Evolutionary conservation across 37 sponge, comb jelly and placozoan genomes (phyloP), one percentile per base, ranked within the genome.

Genomic region (Oopsacas minuta): DNA sequence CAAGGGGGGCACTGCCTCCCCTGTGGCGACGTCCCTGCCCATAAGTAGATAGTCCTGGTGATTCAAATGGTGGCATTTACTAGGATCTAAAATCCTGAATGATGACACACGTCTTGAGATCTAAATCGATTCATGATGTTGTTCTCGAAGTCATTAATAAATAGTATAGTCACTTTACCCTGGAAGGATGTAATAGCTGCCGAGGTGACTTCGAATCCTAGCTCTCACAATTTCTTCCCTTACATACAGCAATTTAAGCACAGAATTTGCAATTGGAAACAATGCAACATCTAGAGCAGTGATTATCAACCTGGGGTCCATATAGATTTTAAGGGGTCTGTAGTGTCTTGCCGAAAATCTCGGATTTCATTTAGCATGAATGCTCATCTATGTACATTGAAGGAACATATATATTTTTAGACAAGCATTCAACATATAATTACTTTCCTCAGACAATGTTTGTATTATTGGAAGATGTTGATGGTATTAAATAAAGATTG

Each of bases 181-280:
- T n/a, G n/a, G n/a, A 91, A 91, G 28, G 83, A 25, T 15, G 12
- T 0, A 35, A 91, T 88, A 38, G 87, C 87, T 36, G 37, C 85
- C 49, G 49, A 42, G 49, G 49, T 42, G 49, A 42, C 49, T 36
- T 61, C 86, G 1, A 86, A 38, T 37, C 85, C 88, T 36, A 83
- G n/a, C n/a, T n/a, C n/a, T n/a, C n/a, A n/a, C n/a, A n/a, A n/a
- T n/a, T n/a, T n/a, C n/a, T n/a, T n/a, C n/a, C n/a, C n/a, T n/a
- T n/a, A n/a, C n/a, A n/a, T n/a, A n/a, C n/a, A n/a, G n/a, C n/a
- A n/a, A n/a, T n/a, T n/a, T n/a, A n/a, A n/a, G n/a, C n/a, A n/a
- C n/a, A n/a, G n/a, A n/a, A n/a, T n/a, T n/a, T n/a, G n/a, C n/a
- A n/a, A n/a, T n/a, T n/a, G n/a, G n/a, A n/a, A n/a, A n/a, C n/a